These are phyloP conservation scores for Lophius piscatorius DNA, from an alignment of 2,113 vertebrate genomes.

Conservation along the genomic window DNA sequence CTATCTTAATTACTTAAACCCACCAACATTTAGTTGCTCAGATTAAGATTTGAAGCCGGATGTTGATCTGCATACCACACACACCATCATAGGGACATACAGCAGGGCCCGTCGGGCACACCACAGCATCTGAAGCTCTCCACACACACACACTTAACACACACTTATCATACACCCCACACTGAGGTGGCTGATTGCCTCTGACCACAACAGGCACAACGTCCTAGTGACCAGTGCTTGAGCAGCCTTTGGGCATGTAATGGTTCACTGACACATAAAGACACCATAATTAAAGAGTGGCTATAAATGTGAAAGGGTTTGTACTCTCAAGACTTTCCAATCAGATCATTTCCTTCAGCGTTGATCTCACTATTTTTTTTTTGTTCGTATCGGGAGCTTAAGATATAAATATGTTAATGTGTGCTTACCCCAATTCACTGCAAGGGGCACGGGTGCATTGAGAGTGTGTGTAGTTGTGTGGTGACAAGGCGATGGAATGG, in stretches of 20 bases:
- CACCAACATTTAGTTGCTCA: constrained; percentile 9
- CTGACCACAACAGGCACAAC: neutral
- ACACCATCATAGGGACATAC: constrained; percentile 18
- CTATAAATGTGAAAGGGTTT: constrained; percentile 63
- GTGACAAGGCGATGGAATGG: constrained; percentile 46
- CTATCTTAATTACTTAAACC: constrained; percentile 39
- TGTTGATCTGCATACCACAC: constrained; percentile 48
- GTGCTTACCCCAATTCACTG: constrained; percentile 73
- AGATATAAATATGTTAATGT: constrained; percentile 81
- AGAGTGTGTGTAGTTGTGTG: constrained; percentile 52
- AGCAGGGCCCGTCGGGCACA: constrained; percentile 24
- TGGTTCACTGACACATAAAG: constrained; percentile 52
- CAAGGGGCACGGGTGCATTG: constrained; percentile 58
- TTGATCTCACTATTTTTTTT: constrained; percentile 55
- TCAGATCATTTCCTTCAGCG: constrained; percentile 63
- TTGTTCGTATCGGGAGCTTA: constrained; percentile 28
- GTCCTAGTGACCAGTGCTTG: constrained; percentile 32
- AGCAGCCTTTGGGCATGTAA: constrained; percentile 8
- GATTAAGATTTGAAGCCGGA: constrained; percentile 36
- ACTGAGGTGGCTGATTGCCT: constrained; percentile 9
- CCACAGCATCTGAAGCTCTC: constrained; percentile 30
- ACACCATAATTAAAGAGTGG: constrained; percentile 62
- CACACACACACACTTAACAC: neutral
- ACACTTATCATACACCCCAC: neutral
- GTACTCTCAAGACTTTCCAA: constrained; percentile 68